A percentile compares a stretch with the other conserved stretches of the same genome.
phyloP scores from a whole-genome alignment of 2,797 vertebrate genomes.

The Oreonectes daqikongensis region DNA sequence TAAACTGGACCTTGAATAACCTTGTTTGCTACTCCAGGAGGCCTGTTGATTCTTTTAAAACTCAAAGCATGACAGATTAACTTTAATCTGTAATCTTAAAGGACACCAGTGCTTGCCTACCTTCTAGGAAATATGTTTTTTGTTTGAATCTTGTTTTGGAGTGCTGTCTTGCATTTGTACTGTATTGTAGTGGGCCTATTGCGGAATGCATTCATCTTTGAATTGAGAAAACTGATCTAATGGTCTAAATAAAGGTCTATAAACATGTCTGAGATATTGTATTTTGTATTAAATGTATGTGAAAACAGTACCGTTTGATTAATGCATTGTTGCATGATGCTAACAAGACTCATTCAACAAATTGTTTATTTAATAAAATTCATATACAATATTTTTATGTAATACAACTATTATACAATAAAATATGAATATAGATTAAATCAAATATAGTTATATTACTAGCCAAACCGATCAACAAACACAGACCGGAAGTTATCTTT shows the following conservation, averaged over 20 bases:
- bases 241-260: neutral
- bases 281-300: no score
- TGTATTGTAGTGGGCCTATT: neutral
- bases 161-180: neutral
- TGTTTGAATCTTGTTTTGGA: neutral
- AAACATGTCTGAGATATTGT: neutral
- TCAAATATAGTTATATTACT: no score
- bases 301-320: no score
- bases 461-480: no score
- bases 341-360: no score
- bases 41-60: neutral
- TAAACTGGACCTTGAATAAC: slow-evolving; percentile 23
- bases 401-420: no score
- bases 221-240: neutral
- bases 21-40: neutral
- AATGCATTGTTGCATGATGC: no score
- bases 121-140: neutral
- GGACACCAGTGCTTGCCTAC: neutral
- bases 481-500: no score
- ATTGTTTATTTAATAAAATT: no score
- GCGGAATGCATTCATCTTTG: neutral
- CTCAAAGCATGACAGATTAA: neutral
- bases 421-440: no score
- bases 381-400: no score
- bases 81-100: no score